These are phyloP conservation scores for Glyptemys insculpta DNA, from an alignment of 2,797 vertebrate species.

Conservation along the genomic window DNA sequence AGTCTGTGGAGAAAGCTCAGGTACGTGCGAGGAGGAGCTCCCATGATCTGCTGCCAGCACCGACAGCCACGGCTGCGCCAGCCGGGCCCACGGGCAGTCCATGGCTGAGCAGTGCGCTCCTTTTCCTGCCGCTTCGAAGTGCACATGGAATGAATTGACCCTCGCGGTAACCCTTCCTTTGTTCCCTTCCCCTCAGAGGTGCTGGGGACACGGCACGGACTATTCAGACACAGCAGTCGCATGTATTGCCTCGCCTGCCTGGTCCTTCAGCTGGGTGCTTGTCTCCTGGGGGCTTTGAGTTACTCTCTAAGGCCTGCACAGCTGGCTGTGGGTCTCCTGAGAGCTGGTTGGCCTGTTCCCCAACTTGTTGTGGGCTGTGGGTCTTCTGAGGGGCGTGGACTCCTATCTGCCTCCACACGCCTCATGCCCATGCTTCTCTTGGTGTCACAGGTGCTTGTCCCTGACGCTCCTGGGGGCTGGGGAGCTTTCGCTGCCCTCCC, in stretches of 20 bases:
- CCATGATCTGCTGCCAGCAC: neutral
- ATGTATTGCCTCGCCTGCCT: neutral
- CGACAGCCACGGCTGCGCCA: neutral
- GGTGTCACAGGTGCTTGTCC: neutral
- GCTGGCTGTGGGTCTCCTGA: neutral
- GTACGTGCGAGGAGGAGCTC: slow-evolving; percentile 65
- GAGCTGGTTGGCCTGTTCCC: neutral
- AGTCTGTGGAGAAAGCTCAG: slow-evolving; percentile 90
- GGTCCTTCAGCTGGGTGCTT: neutral
- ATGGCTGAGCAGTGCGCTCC: neutral
- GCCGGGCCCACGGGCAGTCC: neutral
- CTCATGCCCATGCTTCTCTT: neutral
- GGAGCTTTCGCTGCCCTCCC: neutral
- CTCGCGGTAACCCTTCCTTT: neutral
- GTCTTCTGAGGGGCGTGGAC: neutral
- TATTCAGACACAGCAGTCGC: neutral
- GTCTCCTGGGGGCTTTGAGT: neutral
- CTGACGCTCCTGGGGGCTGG: neutral
- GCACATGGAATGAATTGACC: neutral
- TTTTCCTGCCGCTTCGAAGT: neutral
- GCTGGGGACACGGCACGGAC: neutral
- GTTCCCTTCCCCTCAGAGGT: neutral
- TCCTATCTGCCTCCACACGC: neutral
- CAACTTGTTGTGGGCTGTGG: neutral
- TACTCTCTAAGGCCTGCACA: neutral